Base-by-base conservation (phyloP, 2,888 invertebrate genomes). In the Ophraella communa region DNA sequence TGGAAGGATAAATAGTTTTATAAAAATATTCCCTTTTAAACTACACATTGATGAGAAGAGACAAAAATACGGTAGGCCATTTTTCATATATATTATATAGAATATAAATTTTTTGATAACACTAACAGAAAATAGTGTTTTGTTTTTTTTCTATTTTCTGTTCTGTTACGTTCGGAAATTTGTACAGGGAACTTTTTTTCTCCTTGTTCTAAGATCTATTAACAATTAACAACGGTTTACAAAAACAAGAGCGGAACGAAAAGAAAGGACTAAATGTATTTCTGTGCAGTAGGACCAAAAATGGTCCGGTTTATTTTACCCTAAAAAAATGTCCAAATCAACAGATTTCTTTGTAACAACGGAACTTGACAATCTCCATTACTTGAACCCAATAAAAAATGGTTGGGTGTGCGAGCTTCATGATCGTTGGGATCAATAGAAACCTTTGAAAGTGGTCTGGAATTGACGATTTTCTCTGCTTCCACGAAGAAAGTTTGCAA, bases 41-140 rank as follows among this genome's bases (percentile, higher is more conserved):
- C 65, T 65, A 67, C 62, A 69, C 64, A 66, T 58, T 64, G 57
- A 70, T 64, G 59, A 74, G 76, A 75, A 77, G 76, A 77, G 77
- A 77, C 75, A 76, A 77, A 76, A 74, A 77, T 73, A 67, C 74
- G 64, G 74, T 78, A 79, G 79, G 79, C 79, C 79, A 69, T 78
- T 71, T 72, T 69, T 64, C 56, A 57, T 62, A 63, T 64, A 65
- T 59, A 64, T 27, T 35, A 45, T 33, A 45, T n/a, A n/a, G n/a
- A n/a, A n/a, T n/a, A n/a, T n/a, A 66, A 62, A 57, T 55, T 55
- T 66, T 60, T 60, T 18, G 58, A 66, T 62, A 65, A 67, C 55
- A 58, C 67, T 64, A 65, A 64, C 64, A 66, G 60, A 67, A 17
- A 17, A 51, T 10, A 45, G n/a, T 14, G 10, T 11, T 21, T 17